Evolutionary conservation across 2,888 invertebrate species (phyloP), one percentile per base, ranked within the genome.

Genomic region (Idaea straminata): DNA sequence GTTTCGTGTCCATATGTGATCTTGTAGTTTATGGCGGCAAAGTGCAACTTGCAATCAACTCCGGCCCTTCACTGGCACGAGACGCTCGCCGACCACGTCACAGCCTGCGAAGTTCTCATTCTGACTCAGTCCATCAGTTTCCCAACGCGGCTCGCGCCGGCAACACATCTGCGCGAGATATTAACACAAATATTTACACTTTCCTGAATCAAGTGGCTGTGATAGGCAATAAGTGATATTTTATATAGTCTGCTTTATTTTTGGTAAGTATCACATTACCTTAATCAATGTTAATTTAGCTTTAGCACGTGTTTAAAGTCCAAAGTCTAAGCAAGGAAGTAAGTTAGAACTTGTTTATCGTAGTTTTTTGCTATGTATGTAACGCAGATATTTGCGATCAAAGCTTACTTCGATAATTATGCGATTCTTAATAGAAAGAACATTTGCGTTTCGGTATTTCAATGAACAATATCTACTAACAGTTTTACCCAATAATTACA

Each of bases 201-300:
- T 70, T 72, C 66, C 60, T 71, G 61, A 34, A 72, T 69, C 73
- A 66, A 76, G 84, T 85, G 86, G 77, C 88, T 86, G 87, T 86
- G 83, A 83, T 83, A 77, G 77, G 77, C 77, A 65, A 73, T 76
- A 77, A 83, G 86, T 85, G 84, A 79, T 84, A 85, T 77, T 83
- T 81, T 79, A 63, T 72, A 75, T 79, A 81, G 77, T 78, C 77
- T 74, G 70, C 74, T 71, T 62, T 70, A 74, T 75, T 65, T 69
- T 76, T 67, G 83, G 84, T 84, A 72, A 84, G 84, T 83, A 73
- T 68, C 13, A 15, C 62, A 59, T 66, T 64, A 58, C 6, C 67
- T 64, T 69, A 69, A 67, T 63, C 61, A 62, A 66, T 70, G 62
- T 15, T 61, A 60, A 13, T 38, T 63, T 47, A n/a, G 58, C 35